phyloP scores from a whole-genome alignment of 2,797 vertebrate genomes.

The Cynodonichthys magdalenae region DNA sequence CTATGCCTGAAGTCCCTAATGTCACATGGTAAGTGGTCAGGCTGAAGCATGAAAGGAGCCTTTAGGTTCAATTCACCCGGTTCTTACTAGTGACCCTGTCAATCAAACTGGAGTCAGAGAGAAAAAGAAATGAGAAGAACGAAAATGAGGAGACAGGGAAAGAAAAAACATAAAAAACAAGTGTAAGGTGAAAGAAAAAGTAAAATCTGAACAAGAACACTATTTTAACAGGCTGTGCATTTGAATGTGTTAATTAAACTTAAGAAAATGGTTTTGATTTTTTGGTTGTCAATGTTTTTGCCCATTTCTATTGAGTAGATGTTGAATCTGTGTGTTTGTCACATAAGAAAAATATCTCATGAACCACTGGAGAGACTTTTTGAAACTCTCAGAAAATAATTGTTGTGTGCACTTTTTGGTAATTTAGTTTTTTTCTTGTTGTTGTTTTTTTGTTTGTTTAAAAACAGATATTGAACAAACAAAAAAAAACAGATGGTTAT shows the following conservation, averaged over 20 bases:
- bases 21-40: slow-evolving; percentile 60
- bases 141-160: background rate
- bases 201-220: background rate
- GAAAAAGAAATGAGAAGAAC: background rate
- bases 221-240: background rate
- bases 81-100: slow-evolving; percentile 48
- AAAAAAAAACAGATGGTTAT: no score
- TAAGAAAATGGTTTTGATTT: no score
- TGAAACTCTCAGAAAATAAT: no score
- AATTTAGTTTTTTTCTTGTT: no score
- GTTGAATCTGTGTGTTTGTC: no score
- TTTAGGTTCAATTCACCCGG: slow-evolving; percentile 27
- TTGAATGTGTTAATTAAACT: background rate
- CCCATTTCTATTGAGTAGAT: no score
- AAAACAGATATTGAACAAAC: no score
- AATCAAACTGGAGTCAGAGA: slow-evolving; percentile 45
- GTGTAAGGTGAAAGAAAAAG: background rate
- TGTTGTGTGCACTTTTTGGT: no score
- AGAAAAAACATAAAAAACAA: background rate
- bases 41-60: slow-evolving; percentile 43
- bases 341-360: no score
- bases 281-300: no score
- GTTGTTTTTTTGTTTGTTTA: no score
- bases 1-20: slow-evolving; percentile 25
- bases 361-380: no score